These are phyloP conservation scores for Saguinus midas DNA, from an alignment of 2,113 vertebrate species.

Conservation along the genomic window DNA sequence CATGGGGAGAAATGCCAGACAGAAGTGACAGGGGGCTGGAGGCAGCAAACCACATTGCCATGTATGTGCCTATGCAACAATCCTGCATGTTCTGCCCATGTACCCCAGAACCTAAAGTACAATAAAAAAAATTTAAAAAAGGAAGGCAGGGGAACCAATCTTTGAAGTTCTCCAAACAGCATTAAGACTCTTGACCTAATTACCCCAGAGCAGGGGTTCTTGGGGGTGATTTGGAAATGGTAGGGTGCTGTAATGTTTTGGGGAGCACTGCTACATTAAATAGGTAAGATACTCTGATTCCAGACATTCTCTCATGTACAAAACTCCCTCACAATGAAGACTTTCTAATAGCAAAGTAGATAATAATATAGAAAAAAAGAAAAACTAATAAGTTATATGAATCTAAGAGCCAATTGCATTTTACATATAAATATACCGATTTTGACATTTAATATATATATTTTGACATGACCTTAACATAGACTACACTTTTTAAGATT, in stretches of 20 bases:
- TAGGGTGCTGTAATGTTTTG: not conserved
- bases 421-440: not conserved
- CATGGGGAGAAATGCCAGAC: no score
- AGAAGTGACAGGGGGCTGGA: no score
- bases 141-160: not conserved
- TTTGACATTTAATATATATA: not conserved
- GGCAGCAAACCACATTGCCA: no score
- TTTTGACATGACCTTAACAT: not conserved
- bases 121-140: no score
- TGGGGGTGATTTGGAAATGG: not conserved
- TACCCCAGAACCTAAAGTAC: no score
- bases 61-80: no score
- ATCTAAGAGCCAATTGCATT: not conserved
- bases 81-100: no score
- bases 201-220: not conserved
- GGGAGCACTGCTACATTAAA: not conserved
- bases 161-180: not conserved
- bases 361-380: no score
- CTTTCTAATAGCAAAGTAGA: not conserved
- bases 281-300: not conserved
- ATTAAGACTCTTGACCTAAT: not conserved
- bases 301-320: not conserved
- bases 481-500: not conserved
- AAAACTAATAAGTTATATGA: not conserved
- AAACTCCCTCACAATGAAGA: not conserved